phyloP scores from a whole-genome alignment of 2,888 invertebrate species.

The Acanthopleura granulata region DNA sequence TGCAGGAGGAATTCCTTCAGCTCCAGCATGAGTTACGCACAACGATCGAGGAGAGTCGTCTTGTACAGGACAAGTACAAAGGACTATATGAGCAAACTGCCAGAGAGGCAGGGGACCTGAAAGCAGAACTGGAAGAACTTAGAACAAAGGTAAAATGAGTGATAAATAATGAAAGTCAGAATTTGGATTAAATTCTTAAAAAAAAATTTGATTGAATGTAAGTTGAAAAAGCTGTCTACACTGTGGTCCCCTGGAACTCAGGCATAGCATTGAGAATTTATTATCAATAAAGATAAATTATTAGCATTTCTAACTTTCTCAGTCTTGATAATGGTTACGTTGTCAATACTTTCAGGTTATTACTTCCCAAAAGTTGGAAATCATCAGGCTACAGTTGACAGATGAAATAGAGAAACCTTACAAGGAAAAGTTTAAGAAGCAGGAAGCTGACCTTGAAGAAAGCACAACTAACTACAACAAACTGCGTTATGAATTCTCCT shows the following conservation, averaged over 20 bases:
- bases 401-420: constrained; percentile 63
- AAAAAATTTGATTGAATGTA: too few relatives aligned
- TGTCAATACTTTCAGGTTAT: constrained; percentile 51
- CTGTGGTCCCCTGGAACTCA: too few relatives aligned
- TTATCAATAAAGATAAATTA: too few relatives aligned
- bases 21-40: constrained; percentile 62
- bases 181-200: too few relatives aligned
- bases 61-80: constrained; percentile 67
- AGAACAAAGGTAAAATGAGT: constrained; percentile 49
- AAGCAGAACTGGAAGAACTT: constrained; percentile 53
- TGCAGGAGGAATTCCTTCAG: constrained; percentile 63
- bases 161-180: background rate
- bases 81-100: constrained; percentile 60
- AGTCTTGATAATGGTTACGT: too few relatives aligned
- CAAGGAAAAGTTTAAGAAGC: constrained; percentile 54
- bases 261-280: too few relatives aligned
- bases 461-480: constrained; percentile 59
- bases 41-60: constrained; percentile 64
- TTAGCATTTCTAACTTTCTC: too few relatives aligned
- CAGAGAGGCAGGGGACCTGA: constrained; percentile 53
- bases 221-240: too few relatives aligned
- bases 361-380: constrained; percentile 61
- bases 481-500: constrained; percentile 64
- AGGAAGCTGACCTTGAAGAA: constrained; percentile 62
- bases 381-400: constrained; percentile 55